Conservation (phyloP, 92 coral and sea anemone species). For the Actinostola sp. region DNA sequence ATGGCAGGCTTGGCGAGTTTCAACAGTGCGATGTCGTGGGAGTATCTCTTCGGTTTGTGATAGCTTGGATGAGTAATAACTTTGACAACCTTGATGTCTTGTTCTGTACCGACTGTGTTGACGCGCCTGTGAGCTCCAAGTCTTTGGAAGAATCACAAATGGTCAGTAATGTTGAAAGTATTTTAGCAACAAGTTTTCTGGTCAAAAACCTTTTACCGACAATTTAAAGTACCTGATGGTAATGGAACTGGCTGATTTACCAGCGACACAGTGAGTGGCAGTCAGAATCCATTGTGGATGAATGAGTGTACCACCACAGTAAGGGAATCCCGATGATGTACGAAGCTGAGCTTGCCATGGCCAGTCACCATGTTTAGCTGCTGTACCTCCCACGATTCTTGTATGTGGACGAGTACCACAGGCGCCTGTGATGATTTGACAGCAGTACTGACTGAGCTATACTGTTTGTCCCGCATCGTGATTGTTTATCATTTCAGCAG, state of each 20-base stretch:
- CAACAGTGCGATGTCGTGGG: constrained; percentile 51
- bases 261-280: constrained; percentile 16
- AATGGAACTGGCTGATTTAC: constrained; percentile 2
- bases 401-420: constrained; percentile 29
- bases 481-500: no score
- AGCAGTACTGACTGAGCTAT: no score
- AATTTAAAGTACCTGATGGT: constrained; percentile 23
- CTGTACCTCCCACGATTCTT: constrained; percentile 23
- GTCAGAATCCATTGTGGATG: constrained; percentile 26
- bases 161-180: no score
- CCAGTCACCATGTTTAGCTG: constrained; percentile 35
- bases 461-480: no score
- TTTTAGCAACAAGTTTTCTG: no score
- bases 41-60: constrained; percentile 32
- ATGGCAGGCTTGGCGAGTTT: constrained; percentile 49
- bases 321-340: constrained; percentile 18
- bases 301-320: constrained; percentile 26
- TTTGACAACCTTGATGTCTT: constrained; percentile 39
- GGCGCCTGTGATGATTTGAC: background rate
- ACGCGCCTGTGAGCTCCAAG: constrained; percentile 51
- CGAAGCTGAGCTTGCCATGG: constrained; percentile 24
- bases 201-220: no score
- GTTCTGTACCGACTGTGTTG: constrained; percentile 31
- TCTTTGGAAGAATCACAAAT: background rate
- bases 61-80: constrained; percentile 49